phyloP scores from a whole-genome alignment of 2,113 vertebrate genomes.

The Hemiprocne comata region DNA sequence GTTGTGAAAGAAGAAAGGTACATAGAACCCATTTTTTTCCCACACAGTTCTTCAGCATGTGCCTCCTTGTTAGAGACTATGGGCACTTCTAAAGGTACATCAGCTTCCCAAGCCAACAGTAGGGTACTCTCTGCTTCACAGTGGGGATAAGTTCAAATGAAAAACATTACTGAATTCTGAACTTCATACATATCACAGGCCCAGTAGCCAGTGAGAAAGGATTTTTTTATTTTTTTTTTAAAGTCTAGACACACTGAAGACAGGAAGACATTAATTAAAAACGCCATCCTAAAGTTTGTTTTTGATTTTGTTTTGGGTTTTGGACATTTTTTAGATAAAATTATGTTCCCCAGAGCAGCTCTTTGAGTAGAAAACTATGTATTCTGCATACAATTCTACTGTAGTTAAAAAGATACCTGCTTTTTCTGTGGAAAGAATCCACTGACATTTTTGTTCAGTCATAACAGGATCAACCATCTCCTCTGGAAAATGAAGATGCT shows the following conservation, averaged over 20 bases:
- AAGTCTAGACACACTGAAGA: neutral
- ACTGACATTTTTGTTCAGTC: neutral
- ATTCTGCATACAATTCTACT: neutral
- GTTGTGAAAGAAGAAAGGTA: neutral
- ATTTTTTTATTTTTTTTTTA: too few relatives aligned
- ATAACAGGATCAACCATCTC: neutral
- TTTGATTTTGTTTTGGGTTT: neutral
- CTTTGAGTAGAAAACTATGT: neutral
- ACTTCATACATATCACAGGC: neutral
- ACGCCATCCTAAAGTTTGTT: neutral
- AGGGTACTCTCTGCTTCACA: neutral
- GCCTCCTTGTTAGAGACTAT: neutral
- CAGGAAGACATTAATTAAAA: neutral
- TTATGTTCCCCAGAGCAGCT: neutral
- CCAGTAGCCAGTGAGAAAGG: neutral
- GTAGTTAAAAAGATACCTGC: neutral
- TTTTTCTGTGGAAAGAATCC: neutral
- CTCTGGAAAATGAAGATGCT: neutral
- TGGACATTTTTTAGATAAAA: neutral
- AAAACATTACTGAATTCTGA: neutral
- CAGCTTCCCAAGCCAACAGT: neutral
- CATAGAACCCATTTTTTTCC: neutral
- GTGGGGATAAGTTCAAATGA: neutral
- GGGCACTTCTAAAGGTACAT: neutral
- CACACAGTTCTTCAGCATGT: fast-evolving